phyloP scores from a whole-genome alignment of 2,797 vertebrate genomes.

The Hemitrygon akajei region DNA sequence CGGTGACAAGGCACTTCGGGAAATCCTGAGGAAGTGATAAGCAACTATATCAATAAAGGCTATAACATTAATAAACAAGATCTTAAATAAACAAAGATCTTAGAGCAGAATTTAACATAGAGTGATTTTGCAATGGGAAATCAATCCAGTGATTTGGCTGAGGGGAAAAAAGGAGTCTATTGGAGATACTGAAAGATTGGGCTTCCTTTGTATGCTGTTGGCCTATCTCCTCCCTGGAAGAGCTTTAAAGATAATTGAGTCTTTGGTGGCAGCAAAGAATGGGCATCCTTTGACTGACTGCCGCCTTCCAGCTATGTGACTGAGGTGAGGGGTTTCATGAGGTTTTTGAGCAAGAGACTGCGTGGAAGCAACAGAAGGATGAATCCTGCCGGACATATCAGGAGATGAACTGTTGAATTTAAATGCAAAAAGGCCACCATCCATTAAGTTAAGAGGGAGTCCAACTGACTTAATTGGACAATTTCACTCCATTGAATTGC shows the following conservation, averaged over 20 bases:
- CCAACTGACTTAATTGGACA: background rate
- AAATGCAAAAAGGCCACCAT: background rate
- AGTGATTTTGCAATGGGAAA: background rate
- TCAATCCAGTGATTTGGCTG: background rate
- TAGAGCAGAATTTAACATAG: background rate
- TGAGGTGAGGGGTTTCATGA: too few species aligned
- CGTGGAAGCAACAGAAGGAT: too few species aligned
- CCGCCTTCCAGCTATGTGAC: background rate
- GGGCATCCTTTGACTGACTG: background rate
- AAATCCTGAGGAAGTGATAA: background rate
- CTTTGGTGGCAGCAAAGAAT: background rate
- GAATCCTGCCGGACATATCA: background rate
- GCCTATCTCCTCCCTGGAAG: background rate
- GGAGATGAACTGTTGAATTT: background rate
- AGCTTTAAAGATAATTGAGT: background rate
- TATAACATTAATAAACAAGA: conserved; percentile 7
- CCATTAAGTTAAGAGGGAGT: background rate
- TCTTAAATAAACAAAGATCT: background rate
- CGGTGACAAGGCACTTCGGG: background rate
- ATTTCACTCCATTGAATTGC: background rate
- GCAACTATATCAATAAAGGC: background rate
- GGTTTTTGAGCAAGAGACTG: too few species aligned
- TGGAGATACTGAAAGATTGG: too few species aligned
- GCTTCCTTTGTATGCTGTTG: background rate
- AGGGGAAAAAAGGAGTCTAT: background rate